Evolutionary conservation across 2,113 vertebrate species (phyloP).

Genomic region (Actenoides lindsayi): DNA sequence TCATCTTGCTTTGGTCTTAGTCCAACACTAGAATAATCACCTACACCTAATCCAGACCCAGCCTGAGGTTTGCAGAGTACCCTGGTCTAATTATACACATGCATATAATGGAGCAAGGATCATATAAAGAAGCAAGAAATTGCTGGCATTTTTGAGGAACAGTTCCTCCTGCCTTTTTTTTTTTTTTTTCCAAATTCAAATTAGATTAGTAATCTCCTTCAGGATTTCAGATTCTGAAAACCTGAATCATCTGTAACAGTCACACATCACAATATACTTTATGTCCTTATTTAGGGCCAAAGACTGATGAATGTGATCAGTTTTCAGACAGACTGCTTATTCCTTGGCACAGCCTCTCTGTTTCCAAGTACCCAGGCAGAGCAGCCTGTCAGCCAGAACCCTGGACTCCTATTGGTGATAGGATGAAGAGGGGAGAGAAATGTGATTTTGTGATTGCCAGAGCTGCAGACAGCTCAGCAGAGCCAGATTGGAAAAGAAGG

Average conservation of each 20-base stretch:
- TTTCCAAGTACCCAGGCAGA: not conserved
- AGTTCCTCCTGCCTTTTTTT: rapidly evolving
- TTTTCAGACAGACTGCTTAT: slow-evolving; percentile 1
- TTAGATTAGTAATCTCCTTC: not conserved
- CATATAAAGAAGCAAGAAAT: not conserved
- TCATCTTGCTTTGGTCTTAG: not conserved
- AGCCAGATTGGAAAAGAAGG: not conserved
- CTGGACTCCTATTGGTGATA: not conserved
- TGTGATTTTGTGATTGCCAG: not conserved
- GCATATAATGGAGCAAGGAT: too few relatives aligned
- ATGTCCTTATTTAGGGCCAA: slow-evolving; percentile 3
- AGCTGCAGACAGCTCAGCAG: not conserved
- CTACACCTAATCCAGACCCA: not conserved
- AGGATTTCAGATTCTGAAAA: slow-evolving; percentile 7
- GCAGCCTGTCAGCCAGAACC: not conserved
- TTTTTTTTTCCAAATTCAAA: not conserved
- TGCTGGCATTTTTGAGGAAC: not conserved
- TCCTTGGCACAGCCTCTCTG: not conserved
- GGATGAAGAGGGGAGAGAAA: not conserved
- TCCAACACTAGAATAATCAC: not conserved
- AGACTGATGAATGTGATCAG: not conserved
- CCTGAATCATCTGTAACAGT: not conserved
- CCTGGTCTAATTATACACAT: not conserved
- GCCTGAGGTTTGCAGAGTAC: not conserved
- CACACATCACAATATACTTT: not conserved